Evolutionary conservation across 1,140 invertebrate species (phyloP).

Genomic region (Magallana gigas): DNA sequence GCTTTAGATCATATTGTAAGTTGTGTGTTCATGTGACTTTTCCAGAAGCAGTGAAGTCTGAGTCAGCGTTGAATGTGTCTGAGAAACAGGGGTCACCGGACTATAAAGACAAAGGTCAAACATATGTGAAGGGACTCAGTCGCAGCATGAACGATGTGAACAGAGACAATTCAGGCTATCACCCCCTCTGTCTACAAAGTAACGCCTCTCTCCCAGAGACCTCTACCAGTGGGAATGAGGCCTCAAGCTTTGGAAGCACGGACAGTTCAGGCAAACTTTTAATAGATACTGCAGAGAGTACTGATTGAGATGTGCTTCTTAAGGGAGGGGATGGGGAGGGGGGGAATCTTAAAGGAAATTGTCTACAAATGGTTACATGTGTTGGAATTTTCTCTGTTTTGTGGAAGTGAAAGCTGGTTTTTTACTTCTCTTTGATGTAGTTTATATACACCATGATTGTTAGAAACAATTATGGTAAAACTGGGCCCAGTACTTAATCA

Average conservation of each 20-base stretch:
- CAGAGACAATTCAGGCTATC: conserved; percentile 49
- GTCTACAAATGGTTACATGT: neutral
- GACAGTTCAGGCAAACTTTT: conserved; percentile 68
- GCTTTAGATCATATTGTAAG: too few species aligned
- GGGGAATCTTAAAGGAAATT: neutral
- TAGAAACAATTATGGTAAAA: too few species aligned
- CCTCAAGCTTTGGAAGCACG: conserved; percentile 71
- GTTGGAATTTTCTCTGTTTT: neutral
- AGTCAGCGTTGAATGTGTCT: neutral
- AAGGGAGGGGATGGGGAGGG: neutral
- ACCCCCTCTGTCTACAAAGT: conserved; percentile 50
- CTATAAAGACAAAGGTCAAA: conserved; percentile 30
- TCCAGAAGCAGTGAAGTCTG: neutral
- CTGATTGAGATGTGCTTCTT: neutral
- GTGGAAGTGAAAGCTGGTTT: conserved; percentile 26
- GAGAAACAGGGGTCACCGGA: neutral
- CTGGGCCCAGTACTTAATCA: too few species aligned
- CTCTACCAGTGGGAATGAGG: conserved; percentile 67
- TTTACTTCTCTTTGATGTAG: neutral
- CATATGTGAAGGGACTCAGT: conserved; percentile 55
- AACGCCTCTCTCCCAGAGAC: conserved; percentile 59
- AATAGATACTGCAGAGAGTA: conserved; percentile 35
- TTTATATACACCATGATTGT: too few species aligned
- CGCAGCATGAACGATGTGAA: conserved; percentile 54
- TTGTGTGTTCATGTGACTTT: neutral